Evolutionary conservation across 2,797 vertebrate species (phyloP).

Genomic region (Characodon lateralis): DNA sequence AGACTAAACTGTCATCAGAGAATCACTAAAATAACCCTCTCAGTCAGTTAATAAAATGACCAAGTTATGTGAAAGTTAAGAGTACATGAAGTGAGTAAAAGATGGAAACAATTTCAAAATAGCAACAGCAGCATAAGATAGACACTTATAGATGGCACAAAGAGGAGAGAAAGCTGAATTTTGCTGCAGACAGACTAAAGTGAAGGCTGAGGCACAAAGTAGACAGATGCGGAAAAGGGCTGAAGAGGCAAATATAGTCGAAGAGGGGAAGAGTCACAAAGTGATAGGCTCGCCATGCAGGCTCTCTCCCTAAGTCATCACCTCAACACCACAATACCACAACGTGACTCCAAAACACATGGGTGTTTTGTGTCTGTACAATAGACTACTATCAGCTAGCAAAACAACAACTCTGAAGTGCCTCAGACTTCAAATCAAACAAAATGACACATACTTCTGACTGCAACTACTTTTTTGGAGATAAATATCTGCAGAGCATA

Average conservation of each 20-base stretch:
- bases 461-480: slow-evolving; percentile 39
- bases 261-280: slow-evolving; percentile 46
- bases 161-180: slow-evolving; percentile 15
- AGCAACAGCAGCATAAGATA: slow-evolving; percentile 6
- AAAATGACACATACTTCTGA: slow-evolving; percentile 56
- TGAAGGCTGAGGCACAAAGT: slow-evolving; percentile 17
- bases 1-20: slow-evolving; percentile 35
- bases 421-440: slow-evolving; percentile 58
- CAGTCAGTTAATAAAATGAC: slow-evolving; percentile 37
- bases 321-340: slow-evolving; percentile 64
- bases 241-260: slow-evolving; percentile 43
- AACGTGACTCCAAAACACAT: slow-evolving; percentile 76
- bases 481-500: slow-evolving; percentile 56
- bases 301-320: too few relatives aligned
- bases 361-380: slow-evolving; percentile 57
- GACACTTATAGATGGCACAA: background rate
- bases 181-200: slow-evolving; percentile 19
- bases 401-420: slow-evolving; percentile 37
- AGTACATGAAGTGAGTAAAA: slow-evolving; percentile 10
- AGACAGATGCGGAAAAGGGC: slow-evolving; percentile 27
- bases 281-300: slow-evolving; percentile 51
- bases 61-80: slow-evolving; percentile 5
- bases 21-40: slow-evolving; percentile 22
- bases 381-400: slow-evolving; percentile 44
- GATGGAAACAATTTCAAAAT: background rate